Percentiles rank a stretch among this genome's conserved stretches.
Evolutionary conservation across 2,797 vertebrate genomes (phyloP).

Genomic region (Nyctalus aviator): DNA sequence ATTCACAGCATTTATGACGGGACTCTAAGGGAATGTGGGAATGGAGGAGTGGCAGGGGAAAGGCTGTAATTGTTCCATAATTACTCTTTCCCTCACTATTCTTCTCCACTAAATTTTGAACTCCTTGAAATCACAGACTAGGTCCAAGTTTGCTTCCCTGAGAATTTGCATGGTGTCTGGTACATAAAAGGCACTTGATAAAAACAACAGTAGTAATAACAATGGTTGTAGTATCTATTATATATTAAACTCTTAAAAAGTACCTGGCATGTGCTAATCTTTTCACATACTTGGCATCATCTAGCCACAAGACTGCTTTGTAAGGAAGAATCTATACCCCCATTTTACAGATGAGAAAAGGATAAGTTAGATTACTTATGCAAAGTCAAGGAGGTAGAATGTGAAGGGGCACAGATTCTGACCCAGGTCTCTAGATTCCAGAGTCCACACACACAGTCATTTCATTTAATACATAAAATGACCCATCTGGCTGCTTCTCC

Average conservation of each 20-base stretch:
- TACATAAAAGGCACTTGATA: neutral
- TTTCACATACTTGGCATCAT: neutral
- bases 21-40: neutral
- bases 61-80: neutral
- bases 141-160: no score
- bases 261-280: neutral
- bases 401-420: neutral
- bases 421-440: neutral
- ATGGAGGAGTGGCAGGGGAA: accelerated
- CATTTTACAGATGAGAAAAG: neutral
- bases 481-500: neutral
- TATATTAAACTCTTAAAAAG: accelerated
- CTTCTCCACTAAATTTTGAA: neutral
- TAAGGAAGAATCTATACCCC: neutral
- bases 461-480: neutral
- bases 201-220: neutral
- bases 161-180: no score
- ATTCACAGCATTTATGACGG: accelerated
- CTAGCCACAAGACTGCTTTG: neutral
- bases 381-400: neutral
- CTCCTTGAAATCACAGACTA: neutral
- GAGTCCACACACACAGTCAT: neutral
- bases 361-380: neutral
- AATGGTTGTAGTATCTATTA: accelerated
- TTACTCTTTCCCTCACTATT: neutral